A percentile compares a stretch with the other conserved stretches of the same genome.
phyloP scores from a whole-genome alignment of 2,113 vertebrate species.

The Delphinus delphis region DNA sequence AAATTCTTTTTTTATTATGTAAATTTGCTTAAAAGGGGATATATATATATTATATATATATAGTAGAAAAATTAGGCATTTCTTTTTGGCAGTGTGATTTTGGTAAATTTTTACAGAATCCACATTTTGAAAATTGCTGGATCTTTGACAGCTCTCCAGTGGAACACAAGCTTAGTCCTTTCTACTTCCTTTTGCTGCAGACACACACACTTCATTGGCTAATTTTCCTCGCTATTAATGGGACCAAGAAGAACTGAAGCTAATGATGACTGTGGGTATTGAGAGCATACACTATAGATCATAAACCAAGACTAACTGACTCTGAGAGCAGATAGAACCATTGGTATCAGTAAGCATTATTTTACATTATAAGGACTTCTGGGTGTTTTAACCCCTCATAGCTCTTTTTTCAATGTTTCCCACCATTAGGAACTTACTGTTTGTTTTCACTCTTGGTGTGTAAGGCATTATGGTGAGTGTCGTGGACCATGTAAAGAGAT shows the following conservation, averaged over 20 bases:
- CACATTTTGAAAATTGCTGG: not conserved
- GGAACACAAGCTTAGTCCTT: not conserved
- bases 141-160: not conserved
- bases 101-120: not conserved
- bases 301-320: not conserved
- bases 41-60: not conserved
- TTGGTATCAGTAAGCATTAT: not conserved
- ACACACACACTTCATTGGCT: not conserved
- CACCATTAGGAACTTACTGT: not conserved
- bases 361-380: not conserved
- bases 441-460: not conserved
- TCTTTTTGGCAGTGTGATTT: not conserved
- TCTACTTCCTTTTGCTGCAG: not conserved
- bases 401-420: not conserved
- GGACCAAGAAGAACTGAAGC: not conserved
- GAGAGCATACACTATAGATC: not conserved
- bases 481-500: not conserved
- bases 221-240: not conserved
- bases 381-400: not conserved
- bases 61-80: not conserved
- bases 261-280: not conserved
- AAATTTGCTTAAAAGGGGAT: not conserved
- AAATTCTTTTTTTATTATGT: not conserved
- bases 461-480: constrained; percentile 11
- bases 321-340: constrained; percentile 19